These are phyloP conservation scores for Papilio dardanus DNA, from an alignment of 1,140 invertebrate genomes.

Conservation along the genomic window DNA sequence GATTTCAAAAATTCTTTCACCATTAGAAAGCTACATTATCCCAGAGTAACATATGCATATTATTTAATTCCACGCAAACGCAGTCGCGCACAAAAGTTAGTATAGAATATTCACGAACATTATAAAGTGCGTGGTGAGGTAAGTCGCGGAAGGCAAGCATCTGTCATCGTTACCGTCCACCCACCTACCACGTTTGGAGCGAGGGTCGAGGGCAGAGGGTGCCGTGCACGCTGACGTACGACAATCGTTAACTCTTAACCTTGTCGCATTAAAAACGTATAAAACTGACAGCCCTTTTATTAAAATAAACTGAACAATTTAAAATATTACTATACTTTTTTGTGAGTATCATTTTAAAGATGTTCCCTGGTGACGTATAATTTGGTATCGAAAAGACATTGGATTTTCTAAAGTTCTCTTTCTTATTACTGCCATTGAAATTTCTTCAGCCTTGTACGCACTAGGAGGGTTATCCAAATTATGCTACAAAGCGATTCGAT, in stretches of 20 bases:
- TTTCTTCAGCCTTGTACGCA: no score
- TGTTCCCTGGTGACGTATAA: not conserved
- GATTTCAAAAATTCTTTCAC: no score
- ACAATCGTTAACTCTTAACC: slow-evolving; percentile 21
- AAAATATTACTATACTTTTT: not conserved
- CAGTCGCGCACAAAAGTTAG: no score
- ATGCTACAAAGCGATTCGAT: no score
- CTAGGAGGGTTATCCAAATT: no score
- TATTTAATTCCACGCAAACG: no score
- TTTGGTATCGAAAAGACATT: no score
- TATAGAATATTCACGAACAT: not conserved
- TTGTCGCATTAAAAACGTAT: slow-evolving; percentile 1
- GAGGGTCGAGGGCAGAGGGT: not conserved
- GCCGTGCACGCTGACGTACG: not conserved
- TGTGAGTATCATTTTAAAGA: not conserved
- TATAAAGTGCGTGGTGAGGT: not conserved
- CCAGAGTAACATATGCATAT: no score
- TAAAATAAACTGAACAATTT: not conserved
- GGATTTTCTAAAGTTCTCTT: no score
- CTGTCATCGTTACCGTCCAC: slow-evolving; percentile 6
- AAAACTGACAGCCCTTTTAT: not conserved
- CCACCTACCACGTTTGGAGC: not conserved
- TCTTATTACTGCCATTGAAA: no score
- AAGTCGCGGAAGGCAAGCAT: not conserved
- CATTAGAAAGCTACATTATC: no score